phyloP scores from a whole-genome alignment of 2,797 vertebrate genomes.

The Poliocrania exsul region DNA sequence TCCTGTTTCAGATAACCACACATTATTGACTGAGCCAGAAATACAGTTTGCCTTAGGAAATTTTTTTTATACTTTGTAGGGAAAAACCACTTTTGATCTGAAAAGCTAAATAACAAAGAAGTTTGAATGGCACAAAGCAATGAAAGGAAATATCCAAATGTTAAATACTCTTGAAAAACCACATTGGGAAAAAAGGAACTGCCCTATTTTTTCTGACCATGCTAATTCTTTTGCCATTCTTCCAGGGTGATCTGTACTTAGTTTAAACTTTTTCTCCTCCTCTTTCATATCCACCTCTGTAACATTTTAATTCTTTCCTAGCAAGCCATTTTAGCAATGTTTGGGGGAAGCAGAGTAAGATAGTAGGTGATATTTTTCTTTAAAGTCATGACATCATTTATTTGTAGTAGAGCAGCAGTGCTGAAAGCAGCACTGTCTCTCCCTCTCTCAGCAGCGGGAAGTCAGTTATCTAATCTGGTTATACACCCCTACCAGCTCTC shows the following conservation, averaged over 20 bases:
- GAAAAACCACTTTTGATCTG: not conserved
- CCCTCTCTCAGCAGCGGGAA: not conserved
- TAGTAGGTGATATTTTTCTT: not conserved
- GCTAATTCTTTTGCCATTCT: not conserved
- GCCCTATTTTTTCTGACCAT: not conserved
- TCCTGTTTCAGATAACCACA: slow-evolving; percentile 2
- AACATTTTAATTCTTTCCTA: not conserved
- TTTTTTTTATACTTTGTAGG: not conserved
- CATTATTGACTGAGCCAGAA: not conserved
- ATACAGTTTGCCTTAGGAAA: not conserved
- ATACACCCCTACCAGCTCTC: not conserved
- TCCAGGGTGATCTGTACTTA: not conserved
- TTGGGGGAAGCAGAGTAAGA: not conserved
- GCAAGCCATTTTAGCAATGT: not conserved
- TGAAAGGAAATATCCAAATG: slow-evolving; percentile 34
- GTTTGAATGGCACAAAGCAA: not conserved
- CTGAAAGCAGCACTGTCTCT: not conserved
- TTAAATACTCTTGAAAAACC: slow-evolving; percentile 15
- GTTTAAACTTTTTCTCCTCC: not conserved
- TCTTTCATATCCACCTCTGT: not conserved
- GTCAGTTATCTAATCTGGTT: slow-evolving; percentile 5
- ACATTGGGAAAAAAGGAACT: not conserved
- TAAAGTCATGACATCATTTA: not conserved
- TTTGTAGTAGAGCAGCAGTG: not conserved
- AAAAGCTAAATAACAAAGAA: not conserved